Evolutionary conservation across 1,140 invertebrate genomes (phyloP), one percentile per base, ranked within the genome.

Genomic region (Pseudobourletiella spinata): DNA sequence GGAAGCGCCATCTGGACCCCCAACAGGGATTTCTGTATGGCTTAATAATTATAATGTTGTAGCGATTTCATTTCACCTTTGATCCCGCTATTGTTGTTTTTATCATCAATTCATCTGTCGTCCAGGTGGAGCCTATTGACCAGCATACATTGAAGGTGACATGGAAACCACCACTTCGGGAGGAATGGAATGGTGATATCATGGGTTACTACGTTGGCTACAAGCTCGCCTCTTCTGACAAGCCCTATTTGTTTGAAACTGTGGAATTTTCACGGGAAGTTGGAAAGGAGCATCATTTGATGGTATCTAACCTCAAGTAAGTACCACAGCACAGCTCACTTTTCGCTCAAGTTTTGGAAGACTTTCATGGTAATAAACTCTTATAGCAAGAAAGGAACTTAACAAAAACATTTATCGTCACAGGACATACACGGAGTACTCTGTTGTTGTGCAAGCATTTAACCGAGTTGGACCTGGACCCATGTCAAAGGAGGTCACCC

Each of bases 391-490:
- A n/a, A n/a, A n/a, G n/a, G n/a, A n/a, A n/a, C 35, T 35, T 44
- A n/a, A 8, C 35, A 59, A 20, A 51, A 28, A 39, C 42, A 26
- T 65, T 63, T 64, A 42, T 59, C 64, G 29, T 73, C 76, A 67
- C 67, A 82, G 84, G 68, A 94, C 91, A 14, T 96, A 93, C 76
- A 96, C 92, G 0, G 89, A 95, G 75, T 98, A 97, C 76, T 86
- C 88, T 3, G 87, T 96, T 0, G 89, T 95, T 8, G 90, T 95
- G 18, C 91, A 95, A 78, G 91, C 92, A 0, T 96, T 93, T 73
- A 98, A 97, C 76, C 89, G 90, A 76, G 86, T 93, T 70, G 94
- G 94, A 15, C 84, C 88, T 1, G 93, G 94, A 39, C 93, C 94
- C 0, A 83, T 90, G 72, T 91, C 88, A 28, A 85, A 87, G 46